phyloP scores from a whole-genome alignment of 1,140 invertebrate genomes.

The Pseudomyrmex pallidus region DNA sequence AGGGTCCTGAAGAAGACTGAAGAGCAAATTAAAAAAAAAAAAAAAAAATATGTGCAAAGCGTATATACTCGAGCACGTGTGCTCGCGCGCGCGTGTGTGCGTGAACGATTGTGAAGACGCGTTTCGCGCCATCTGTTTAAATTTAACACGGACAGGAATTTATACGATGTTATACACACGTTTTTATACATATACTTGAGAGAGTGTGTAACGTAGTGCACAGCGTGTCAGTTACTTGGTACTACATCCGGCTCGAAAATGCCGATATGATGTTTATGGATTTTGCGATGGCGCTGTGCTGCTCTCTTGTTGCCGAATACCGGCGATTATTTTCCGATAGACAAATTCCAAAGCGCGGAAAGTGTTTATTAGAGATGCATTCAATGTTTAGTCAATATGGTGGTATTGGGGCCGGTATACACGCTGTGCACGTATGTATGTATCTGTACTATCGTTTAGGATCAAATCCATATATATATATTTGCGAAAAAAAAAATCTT shows the following conservation, averaged over 20 bases:
- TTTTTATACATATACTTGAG: slow-evolving; percentile 1
- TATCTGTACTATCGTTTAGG: slow-evolving; percentile 26
- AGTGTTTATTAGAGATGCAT: slow-evolving; percentile 61
- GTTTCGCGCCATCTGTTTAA: too few species aligned
- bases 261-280: slow-evolving; percentile 58
- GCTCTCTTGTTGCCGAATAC: slow-evolving; percentile 52
- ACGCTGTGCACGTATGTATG: slow-evolving; percentile 1
- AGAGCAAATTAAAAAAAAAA: slow-evolving; percentile 29
- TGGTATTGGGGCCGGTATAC: neutral
- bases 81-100: neutral
- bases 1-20: slow-evolving; percentile 37
- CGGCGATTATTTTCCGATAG: slow-evolving; percentile 61
- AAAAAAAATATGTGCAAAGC: neutral
- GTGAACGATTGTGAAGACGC: too few species aligned
- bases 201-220: slow-evolving; percentile 8
- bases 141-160: too few species aligned
- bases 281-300: slow-evolving; percentile 43
- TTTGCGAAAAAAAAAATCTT: neutral
- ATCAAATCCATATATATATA: neutral
- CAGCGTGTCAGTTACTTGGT: slow-evolving; percentile 38
- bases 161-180: too few species aligned
- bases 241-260: slow-evolving; percentile 34
- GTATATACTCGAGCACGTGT: neutral
- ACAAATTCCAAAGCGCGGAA: slow-evolving; percentile 54
- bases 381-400: slow-evolving; percentile 52